Evolutionary conservation across 1,140 invertebrate genomes (phyloP), one percentile per base, ranked within the genome.

Genomic region (Spodoptera frugiperda): DNA sequence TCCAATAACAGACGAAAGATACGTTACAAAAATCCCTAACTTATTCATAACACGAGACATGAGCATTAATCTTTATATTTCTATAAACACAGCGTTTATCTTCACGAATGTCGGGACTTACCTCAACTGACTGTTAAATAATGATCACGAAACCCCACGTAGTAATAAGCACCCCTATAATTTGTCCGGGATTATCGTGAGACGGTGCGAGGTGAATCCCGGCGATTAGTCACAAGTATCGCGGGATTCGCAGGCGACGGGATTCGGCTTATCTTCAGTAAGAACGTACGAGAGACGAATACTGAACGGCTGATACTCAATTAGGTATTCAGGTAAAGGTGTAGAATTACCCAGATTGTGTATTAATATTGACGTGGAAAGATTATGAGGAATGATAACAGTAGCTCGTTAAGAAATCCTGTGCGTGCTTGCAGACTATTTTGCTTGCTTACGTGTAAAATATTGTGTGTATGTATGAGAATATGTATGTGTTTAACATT

Each of bases 201-300:
- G 87, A 90, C 89, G 87, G 82, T 80, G 83, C 82, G 83, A 86
- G 82, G 85, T 84, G 85, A 89, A 91, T 90, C 90, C 90, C 78
- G 78, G 82, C 90, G 91, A 93, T 93, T 93, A 93, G 91, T 93
- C 91, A 90, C 90, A 91, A 91, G 89, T 87, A 89, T 90, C 89
- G 84, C 84, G 84, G 88, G 89, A 89, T 90, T 89, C 84, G 33
- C 33, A 83, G 83, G 86, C 77, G 78, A 77, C 79, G 77, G 80
- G 85, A 88, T 84, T 84, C 81, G 84, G 91, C 89, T 92, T 91
- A 91, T 92, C 91, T 82, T 68, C 76, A 81, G 79, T 72, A 85
- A 85, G 86, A 88, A 86, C 81, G 81, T 79, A 91, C 91, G 80
- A 81, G 74, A 72, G 65, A 73, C 78, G 91, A 93, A 93, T 93